phyloP scores from a whole-genome alignment of 2,113 vertebrate species.

The Crotalus tigris region DNA sequence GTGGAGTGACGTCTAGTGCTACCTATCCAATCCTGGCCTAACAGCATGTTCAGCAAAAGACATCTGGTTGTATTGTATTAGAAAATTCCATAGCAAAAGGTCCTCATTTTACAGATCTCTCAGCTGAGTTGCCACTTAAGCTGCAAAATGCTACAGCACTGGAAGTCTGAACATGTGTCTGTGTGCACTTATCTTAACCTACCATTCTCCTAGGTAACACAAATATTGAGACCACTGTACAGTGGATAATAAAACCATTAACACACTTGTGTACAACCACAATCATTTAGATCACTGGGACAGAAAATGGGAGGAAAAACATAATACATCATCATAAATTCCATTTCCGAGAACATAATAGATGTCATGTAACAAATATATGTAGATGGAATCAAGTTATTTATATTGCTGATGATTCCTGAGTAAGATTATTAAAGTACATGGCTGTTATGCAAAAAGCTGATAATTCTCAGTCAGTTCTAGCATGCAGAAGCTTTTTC shows the following conservation, averaged over 20 bases:
- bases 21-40: constrained; percentile 75
- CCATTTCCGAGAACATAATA: neutral
- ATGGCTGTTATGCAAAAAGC: neutral
- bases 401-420: neutral
- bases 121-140: neutral
- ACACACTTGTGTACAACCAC: neutral
- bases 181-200: neutral
- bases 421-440: neutral
- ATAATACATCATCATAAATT: neutral
- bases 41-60: neutral
- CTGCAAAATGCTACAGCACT: neutral
- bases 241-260: neutral
- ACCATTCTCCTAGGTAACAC: neutral
- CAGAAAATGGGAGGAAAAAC: neutral
- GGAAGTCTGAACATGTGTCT: neutral
- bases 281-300: neutral
- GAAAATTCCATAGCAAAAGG: neutral
- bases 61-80: neutral
- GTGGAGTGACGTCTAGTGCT: constrained; percentile 73
- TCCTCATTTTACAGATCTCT: neutral
- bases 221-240: neutral
- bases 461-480: neutral
- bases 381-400: neutral
- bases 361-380: neutral
- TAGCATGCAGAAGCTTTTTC: neutral